These are phyloP conservation scores for Charina bottae DNA, from an alignment of 2,113 vertebrate species.

Conservation along the genomic window DNA sequence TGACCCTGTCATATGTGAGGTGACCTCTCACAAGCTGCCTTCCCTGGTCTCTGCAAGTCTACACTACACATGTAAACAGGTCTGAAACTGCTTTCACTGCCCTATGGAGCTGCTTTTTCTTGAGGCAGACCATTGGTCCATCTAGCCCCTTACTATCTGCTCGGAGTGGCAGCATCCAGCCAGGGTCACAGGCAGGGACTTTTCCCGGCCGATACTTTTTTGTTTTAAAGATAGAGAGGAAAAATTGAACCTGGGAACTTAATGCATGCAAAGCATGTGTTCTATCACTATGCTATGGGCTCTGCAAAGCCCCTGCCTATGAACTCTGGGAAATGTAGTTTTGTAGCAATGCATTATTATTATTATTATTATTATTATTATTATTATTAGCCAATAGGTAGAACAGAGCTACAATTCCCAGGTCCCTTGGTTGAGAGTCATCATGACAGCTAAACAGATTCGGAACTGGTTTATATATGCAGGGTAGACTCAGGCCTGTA, in stretches of 20 bases:
- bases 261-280: conserved; percentile 26
- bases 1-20: conserved; percentile 4
- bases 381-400: not conserved
- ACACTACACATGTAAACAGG: conserved; percentile 22
- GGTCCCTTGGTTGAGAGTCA: not conserved
- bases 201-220: not conserved
- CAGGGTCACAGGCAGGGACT: conserved; percentile 6
- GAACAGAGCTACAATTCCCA: conserved; percentile 16
- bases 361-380: not conserved
- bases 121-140: not conserved
- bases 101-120: not conserved
- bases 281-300: conserved; percentile 22
- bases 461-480: conserved; percentile 23
- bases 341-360: not conserved
- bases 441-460: conserved; percentile 22
- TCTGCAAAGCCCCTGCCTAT: not conserved
- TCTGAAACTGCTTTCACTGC: conserved; percentile 31
- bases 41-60: conserved; percentile 19
- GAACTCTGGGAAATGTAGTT: conserved; percentile 24
- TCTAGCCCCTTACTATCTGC: not conserved
- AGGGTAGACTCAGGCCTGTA: conserved; percentile 27
- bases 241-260: conserved; percentile 1
- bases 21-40: conserved; percentile 5
- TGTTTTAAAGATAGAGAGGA: not conserved
- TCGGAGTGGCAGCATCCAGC: not conserved